phyloP scores from a whole-genome alignment of 2,888 invertebrate genomes.

The Drosophila demipolita region DNA sequence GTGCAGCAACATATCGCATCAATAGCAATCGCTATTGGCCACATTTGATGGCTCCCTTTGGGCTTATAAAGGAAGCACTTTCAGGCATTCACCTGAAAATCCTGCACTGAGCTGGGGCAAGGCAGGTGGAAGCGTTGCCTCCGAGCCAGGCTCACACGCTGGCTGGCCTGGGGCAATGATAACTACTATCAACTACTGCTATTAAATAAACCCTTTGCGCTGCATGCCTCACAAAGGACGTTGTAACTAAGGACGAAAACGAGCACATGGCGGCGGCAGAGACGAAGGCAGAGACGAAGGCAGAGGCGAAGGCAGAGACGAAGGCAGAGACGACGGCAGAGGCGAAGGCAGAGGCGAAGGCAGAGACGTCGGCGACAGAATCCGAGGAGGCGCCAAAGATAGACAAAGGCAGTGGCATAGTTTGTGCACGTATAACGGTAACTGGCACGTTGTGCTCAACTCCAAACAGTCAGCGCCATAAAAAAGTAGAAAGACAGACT shows the following conservation, averaged over 20 bases:
- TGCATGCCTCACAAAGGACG: conserved; percentile 12
- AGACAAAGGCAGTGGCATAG: conserved; percentile 66
- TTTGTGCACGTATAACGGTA: conserved; percentile 65
- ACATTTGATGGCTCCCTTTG: conserved; percentile 20
- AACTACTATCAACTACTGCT: conserved; percentile 42
- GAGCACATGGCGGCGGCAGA: no score
- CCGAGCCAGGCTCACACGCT: no score
- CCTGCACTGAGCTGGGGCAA: conserved; percentile 22
- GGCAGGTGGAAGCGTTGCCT: no score
- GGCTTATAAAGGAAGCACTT: conserved; percentile 34
- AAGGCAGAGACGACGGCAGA: background rate
- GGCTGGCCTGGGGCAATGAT: conserved; percentile 45
- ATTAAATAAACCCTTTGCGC: conserved; percentile 44
- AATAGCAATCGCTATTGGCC: conserved; percentile 15
- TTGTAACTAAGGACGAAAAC: background rate
- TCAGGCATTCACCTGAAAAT: conserved; percentile 33
- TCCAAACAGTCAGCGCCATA: background rate
- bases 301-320: background rate
- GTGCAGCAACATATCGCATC: conserved; percentile 14
- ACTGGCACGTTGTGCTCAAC: conserved; percentile 50
- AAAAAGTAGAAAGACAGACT: background rate
- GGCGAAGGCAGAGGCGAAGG: no score
- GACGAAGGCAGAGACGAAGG: conserved; percentile 19
- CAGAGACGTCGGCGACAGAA: conserved; percentile 11
- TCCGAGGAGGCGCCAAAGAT: conserved; percentile 43